These are phyloP conservation scores for Synanthedon myopaeformis DNA, from an alignment of 2,888 invertebrate species.

Conservation along the genomic window DNA sequence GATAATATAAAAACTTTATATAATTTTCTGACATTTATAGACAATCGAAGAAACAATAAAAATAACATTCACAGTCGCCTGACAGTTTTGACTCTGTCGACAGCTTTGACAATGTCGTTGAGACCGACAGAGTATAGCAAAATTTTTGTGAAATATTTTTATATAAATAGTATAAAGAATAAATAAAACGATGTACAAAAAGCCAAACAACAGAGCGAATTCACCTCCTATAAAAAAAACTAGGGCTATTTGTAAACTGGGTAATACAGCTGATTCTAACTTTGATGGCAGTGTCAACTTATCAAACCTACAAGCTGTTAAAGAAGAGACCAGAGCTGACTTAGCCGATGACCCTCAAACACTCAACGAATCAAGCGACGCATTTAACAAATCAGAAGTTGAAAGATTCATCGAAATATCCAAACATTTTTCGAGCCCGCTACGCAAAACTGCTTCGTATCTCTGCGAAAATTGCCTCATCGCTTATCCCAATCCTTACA, in stretches of 20 bases:
- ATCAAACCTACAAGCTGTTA: constrained; percentile 13
- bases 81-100: too few species aligned
- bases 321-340: constrained; percentile 29
- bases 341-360: constrained; percentile 21
- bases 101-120: not conserved
- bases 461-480: constrained; percentile 45
- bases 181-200: not conserved
- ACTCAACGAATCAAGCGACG: constrained; percentile 16
- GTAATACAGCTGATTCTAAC: not conserved
- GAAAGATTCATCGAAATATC: constrained; percentile 55
- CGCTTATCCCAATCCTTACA: constrained; percentile 39
- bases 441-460: constrained; percentile 51
- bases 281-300: not conserved
- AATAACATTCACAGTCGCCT: too few species aligned
- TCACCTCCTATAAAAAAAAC: not conserved
- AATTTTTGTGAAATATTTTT: not conserved
- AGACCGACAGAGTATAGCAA: not conserved
- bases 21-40: too few species aligned
- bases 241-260: not conserved
- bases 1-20: too few species aligned
- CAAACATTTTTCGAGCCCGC: constrained; percentile 52
- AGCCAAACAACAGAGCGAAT: not conserved
- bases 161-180: not conserved
- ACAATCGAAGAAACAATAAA: too few species aligned
- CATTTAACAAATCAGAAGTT: constrained; percentile 34